These are phyloP conservation scores for Callosobruchus maculatus DNA, from an alignment of 2,888 invertebrate genomes.

Conservation along the genomic window DNA sequence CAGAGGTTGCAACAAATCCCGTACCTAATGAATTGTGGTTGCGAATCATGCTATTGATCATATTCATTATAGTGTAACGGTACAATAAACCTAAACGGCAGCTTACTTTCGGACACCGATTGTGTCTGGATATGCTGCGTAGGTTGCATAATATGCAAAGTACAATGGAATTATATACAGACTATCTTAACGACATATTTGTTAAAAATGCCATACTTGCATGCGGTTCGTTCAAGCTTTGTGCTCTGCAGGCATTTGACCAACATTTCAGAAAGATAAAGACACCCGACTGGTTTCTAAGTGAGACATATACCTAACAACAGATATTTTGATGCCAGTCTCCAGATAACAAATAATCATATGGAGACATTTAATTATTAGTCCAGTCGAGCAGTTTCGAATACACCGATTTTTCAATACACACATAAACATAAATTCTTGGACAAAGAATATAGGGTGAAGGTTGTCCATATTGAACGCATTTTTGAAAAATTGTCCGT, in stretches of 20 bases:
- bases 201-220: background rate
- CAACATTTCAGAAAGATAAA: background rate
- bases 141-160: background rate
- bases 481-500: too few relatives aligned
- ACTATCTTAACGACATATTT: background rate
- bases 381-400: too few relatives aligned
- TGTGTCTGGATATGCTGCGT: background rate
- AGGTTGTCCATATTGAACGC: too few relatives aligned
- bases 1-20: too few relatives aligned
- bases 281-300: background rate
- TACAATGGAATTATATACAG: background rate
- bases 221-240: background rate
- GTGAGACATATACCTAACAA: background rate
- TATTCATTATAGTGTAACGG: background rate
- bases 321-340: background rate
- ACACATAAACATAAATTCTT: too few relatives aligned
- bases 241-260: background rate
- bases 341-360: background rate
- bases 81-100: background rate
- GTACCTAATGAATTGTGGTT: too few relatives aligned
- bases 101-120: background rate
- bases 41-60: too few relatives aligned
- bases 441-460: too few relatives aligned
- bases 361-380: background rate
- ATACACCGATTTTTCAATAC: too few relatives aligned